Base-by-base conservation (phyloP, 2,113 vertebrate species). In the Miniopterus natalensis region DNA sequence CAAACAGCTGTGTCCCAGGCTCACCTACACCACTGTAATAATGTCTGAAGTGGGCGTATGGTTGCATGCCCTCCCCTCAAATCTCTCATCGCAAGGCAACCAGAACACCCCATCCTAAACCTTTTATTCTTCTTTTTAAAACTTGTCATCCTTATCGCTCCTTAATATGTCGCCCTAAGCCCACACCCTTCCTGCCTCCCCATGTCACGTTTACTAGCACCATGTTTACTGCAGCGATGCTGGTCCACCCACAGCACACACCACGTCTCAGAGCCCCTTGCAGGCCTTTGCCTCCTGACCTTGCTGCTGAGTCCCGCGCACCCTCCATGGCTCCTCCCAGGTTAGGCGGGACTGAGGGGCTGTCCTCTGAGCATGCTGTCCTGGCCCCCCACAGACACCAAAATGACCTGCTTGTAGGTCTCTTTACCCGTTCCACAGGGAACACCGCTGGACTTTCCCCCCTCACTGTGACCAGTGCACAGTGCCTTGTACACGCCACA, bases 211-310 rank as follows among this genome's bases (percentile, higher is more conserved):
- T 5, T 23, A 18, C 66, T n/a, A 36, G 36, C 36, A 36, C 2
- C 36, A 36, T 36, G 36, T 36, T 25, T 4, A 49, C 63, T 0
- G 1, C 1, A 1, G 27, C 1, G 18, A 6, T 2, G 6, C 5
- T 29, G 20, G 17, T 61, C n/a, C 13, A 14, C 7, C 1, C 1
- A 6, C 31, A 20, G 25, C 17, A 23, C 31, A 25, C 2, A 4
- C 13, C 47, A 4, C 15, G 77, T 31, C 27, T 17, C 14, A 31
- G 17, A 5, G 9, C n/a, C 20, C 31, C 45, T 51, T 36, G 12
- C 27, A 53, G 6, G 9, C 42, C 84, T 42, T 15, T 55, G 53
- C 25, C 75, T 88, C 23, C 49, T 73, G 23, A 36, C 42, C 36
- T 78, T 10, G 3, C 14, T 0, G 45, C 14, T 23, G 57, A 57